phyloP scores from a whole-genome alignment of 2,113 vertebrate genomes.

The Neogobius melanostomus region DNA sequence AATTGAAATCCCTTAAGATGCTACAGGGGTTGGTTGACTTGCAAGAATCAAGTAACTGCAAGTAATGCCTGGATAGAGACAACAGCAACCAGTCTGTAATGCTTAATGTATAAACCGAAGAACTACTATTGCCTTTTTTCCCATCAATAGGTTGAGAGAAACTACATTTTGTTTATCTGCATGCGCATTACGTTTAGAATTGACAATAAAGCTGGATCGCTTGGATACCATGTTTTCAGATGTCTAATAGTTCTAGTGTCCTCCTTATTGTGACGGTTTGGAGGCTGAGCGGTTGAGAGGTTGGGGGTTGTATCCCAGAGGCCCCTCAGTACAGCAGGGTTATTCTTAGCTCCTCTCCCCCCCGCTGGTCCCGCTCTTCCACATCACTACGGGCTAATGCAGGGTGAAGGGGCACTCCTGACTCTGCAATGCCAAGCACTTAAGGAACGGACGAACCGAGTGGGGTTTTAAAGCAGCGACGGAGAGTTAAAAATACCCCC shows the following conservation, averaged over 20 bases:
- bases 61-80: too few species aligned
- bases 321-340: conserved; percentile 31
- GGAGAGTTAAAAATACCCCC: conserved; percentile 8
- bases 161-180: too few species aligned
- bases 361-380: background rate
- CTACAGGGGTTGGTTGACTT: too few species aligned
- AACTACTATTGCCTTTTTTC: too few species aligned
- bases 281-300: conserved; percentile 32
- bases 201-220: too few species aligned
- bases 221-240: too few species aligned
- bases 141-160: too few species aligned
- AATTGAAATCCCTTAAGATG: too few species aligned
- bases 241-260: conserved; percentile 52
- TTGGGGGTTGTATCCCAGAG: conserved; percentile 17
- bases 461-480: conserved; percentile 22
- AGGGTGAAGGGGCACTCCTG: conserved; percentile 27
- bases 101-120: too few species aligned
- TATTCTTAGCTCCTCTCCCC: conserved; percentile 54
- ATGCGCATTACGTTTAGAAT: too few species aligned
- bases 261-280: conserved; percentile 32
- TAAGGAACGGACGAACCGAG: conserved; percentile 5
- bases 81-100: too few species aligned
- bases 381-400: conserved; percentile 15
- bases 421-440: conserved; percentile 32
- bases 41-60: too few species aligned